These are phyloP conservation scores for Phalacrocorax aristotelis DNA, from an alignment of 2,113 vertebrate genomes.

Conservation along the genomic window DNA sequence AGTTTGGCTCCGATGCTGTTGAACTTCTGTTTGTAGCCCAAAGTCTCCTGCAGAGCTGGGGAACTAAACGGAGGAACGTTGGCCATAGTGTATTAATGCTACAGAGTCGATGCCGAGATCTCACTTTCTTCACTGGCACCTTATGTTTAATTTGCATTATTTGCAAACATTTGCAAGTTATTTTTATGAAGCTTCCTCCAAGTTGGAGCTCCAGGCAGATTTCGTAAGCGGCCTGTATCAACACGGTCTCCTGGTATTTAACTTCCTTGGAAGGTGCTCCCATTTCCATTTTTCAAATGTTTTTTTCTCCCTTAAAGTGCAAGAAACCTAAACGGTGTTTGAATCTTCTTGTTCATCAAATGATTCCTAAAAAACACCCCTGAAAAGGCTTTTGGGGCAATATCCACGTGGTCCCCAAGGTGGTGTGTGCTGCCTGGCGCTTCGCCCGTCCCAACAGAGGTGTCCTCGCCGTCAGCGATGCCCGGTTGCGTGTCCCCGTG, in stretches of 20 bases:
- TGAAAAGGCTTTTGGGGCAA: background rate
- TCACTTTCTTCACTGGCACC: background rate
- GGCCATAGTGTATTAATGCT: background rate
- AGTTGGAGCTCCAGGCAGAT: background rate
- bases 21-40: background rate
- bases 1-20: background rate
- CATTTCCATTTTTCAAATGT: background rate
- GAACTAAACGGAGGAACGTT: background rate
- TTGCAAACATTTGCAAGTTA: background rate
- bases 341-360: background rate
- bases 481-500: background rate
- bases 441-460: background rate
- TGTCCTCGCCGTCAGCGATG: background rate
- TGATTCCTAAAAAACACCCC: background rate
- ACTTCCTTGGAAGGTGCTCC: background rate
- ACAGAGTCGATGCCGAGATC: background rate
- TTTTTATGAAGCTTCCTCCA: background rate
- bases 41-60: background rate
- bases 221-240: fast-evolving
- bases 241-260: background rate
- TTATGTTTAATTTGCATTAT: background rate
- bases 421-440: background rate
- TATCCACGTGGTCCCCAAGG: background rate
- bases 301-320: background rate
- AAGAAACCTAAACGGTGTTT: background rate